Conservation (phyloP, 2,113 vertebrate species). For the Anolis carolinensis region DNA sequence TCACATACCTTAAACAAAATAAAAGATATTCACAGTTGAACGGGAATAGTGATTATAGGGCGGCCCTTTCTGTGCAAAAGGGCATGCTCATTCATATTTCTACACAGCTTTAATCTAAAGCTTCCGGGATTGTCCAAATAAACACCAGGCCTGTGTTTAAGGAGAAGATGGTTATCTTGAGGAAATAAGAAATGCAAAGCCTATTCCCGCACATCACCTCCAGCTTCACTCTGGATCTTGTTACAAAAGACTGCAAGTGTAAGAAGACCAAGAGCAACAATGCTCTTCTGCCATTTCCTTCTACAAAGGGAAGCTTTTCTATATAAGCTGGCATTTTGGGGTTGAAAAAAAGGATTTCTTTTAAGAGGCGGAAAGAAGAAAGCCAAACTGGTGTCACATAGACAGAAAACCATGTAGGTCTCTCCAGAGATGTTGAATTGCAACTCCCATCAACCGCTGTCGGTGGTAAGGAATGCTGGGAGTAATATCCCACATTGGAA, state of each 20-base stretch:
- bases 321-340: not conserved
- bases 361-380: not conserved
- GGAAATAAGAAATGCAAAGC: too few relatives aligned
- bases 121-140: not conserved
- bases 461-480: too few relatives aligned
- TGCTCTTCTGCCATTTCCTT: not conserved
- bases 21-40: not conserved
- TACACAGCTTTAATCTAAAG: too few relatives aligned
- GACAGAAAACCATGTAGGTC: too few relatives aligned
- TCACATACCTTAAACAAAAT: not conserved
- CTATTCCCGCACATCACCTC: fast-evolving
- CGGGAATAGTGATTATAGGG: too few relatives aligned
- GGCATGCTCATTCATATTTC: fast-evolving
- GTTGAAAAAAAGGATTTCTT: not conserved
- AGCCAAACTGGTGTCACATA: too few relatives aligned
- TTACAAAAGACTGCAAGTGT: fast-evolving
- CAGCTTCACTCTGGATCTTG: fast-evolving
- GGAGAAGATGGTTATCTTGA: not conserved
- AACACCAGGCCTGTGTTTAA: too few relatives aligned
- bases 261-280: not conserved
- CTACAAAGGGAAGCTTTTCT: not conserved
- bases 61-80: not conserved
- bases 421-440: too few relatives aligned
- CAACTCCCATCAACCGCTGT: too few relatives aligned
- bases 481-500: too few relatives aligned